Conservation (phyloP, 2,797 vertebrate genomes). For the Gambusia yucatana region DNA sequence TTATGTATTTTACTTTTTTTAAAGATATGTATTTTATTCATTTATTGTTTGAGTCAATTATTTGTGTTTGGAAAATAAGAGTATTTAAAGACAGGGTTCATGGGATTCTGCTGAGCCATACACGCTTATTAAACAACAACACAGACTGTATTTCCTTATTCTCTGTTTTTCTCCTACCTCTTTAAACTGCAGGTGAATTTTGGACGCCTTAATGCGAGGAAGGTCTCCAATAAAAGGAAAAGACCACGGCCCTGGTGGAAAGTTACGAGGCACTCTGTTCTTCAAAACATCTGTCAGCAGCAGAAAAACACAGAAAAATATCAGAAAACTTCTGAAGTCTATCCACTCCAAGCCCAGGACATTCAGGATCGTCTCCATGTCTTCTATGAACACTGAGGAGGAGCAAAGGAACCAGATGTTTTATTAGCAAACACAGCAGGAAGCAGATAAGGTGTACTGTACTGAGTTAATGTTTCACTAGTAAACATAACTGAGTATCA, state of each 20-base stretch:
- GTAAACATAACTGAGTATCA: not conserved
- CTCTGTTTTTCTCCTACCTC: conserved; percentile 33
- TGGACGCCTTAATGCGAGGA: conserved; percentile 15
- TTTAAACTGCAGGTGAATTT: conserved; percentile 56
- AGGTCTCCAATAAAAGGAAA: conserved; percentile 78
- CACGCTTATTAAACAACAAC: not conserved
- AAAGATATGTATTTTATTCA: not conserved
- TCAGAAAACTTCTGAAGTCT: conserved; percentile 48
- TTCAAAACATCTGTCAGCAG: conserved; percentile 67
- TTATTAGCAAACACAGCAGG: not conserved
- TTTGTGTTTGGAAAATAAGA: too few relatives aligned
- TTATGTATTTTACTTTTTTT: too few relatives aligned
- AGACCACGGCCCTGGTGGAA: conserved; percentile 78
- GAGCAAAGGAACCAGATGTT: not conserved
- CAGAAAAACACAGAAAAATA: conserved; percentile 63
- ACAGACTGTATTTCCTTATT: not conserved
- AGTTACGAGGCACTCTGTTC: conserved; percentile 70
- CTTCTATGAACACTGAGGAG: not conserved
- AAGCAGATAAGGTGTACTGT: not conserved
- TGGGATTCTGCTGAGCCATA: not conserved
- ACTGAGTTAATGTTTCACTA: not conserved
- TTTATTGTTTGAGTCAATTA: not conserved
- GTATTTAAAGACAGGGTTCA: not conserved
- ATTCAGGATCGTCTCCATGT: conserved; percentile 24
- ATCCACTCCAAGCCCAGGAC: conserved; percentile 52